Evolutionary conservation across 1,140 invertebrate genomes (phyloP).

Genomic region (Riptortus pedestris): DNA sequence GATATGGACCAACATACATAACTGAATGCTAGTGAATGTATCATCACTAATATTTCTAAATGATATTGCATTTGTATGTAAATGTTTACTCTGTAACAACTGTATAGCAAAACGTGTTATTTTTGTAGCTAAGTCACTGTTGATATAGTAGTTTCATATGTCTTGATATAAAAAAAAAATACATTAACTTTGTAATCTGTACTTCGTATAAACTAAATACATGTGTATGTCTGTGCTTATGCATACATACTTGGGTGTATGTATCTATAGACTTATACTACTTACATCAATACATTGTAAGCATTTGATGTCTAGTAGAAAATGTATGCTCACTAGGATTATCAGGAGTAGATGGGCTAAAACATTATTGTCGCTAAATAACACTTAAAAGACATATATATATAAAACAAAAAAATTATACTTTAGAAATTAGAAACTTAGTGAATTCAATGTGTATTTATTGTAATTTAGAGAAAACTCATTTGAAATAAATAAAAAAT

Average conservation of each 20-base stretch:
- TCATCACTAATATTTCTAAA: constrained; percentile 15
- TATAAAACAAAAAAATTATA: not conserved
- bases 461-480: not conserved
- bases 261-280: not conserved
- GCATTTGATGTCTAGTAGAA: constrained; percentile 16
- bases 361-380: not conserved
- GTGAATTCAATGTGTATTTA: constrained; percentile 4
- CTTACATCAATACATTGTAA: constrained; percentile 9
- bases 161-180: not conserved
- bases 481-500: not conserved
- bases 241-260: not conserved
- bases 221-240: not conserved
- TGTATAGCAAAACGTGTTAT: constrained; percentile 15
- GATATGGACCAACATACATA: constrained; percentile 4
- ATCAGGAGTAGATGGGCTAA: not conserved
- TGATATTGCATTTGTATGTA: constrained; percentile 10
- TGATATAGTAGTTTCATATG: constrained; percentile 4
- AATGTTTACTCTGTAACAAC: constrained; percentile 1
- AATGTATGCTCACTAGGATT: constrained; percentile 19
- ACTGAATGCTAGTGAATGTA: constrained; percentile 6
- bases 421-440: not conserved
- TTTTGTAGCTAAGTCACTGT: constrained; percentile 14
- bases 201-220: not conserved
- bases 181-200: too few relatives aligned
- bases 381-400: not conserved